Conservation (phyloP, 2,888 invertebrate genomes). For the Lissonota sp. region DNA sequence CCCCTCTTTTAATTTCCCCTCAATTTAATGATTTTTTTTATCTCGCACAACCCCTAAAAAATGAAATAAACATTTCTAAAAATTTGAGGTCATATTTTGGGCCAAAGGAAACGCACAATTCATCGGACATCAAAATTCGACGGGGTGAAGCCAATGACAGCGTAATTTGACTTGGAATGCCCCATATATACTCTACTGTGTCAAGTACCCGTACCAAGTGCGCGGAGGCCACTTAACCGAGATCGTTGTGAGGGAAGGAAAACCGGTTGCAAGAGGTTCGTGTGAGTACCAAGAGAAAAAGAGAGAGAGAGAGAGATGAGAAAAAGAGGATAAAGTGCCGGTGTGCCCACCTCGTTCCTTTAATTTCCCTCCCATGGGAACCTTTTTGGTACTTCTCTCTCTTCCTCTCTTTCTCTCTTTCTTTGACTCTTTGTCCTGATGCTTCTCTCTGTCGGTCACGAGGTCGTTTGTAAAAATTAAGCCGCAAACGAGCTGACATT, state of each 20-base stretch:
- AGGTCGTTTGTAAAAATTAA: constrained; percentile 46
- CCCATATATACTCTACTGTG: constrained; percentile 59
- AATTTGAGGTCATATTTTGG: too few species aligned
- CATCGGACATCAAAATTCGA: too few species aligned
- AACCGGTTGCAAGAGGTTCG: constrained; percentile 75
- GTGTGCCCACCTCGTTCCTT: constrained; percentile 27
- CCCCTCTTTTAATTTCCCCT: too few species aligned
- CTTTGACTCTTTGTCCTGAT: neutral
- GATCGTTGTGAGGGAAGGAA: constrained; percentile 68
- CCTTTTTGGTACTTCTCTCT: constrained; percentile 13
- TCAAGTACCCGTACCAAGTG: constrained; percentile 66
- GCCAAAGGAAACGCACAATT: too few species aligned
- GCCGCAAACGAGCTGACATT: constrained; percentile 19
- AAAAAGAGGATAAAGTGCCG: constrained; percentile 12
- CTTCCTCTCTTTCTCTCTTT: neutral
- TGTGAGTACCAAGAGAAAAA: constrained; percentile 36
- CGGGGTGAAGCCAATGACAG: too few species aligned
- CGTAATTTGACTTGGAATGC: too few species aligned
- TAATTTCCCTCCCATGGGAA: constrained; percentile 49
- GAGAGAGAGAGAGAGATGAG: constrained; percentile 11
- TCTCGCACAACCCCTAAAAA: too few species aligned
- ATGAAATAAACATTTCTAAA: too few species aligned
- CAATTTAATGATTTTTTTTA: too few species aligned
- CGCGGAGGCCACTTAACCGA: constrained; percentile 74
- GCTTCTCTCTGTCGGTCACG: neutral